Evolutionary conservation across 2,797 vertebrate genomes (phyloP).

Genomic region (Hydrophis major): DNA sequence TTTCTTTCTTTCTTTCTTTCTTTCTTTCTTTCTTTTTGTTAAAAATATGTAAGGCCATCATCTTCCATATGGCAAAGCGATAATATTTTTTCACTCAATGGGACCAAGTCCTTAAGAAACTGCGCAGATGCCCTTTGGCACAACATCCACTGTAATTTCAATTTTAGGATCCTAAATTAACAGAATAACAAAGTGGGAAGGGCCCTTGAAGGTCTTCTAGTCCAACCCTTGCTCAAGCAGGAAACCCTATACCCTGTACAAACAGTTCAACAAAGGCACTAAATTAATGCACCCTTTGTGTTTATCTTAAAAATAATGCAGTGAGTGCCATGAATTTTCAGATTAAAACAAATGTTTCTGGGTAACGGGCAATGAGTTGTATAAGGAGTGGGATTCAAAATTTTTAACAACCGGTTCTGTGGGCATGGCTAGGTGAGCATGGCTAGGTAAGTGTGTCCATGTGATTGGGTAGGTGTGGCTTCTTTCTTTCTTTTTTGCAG

Average conservation of each 20-base stretch:
- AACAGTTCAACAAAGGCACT: not conserved
- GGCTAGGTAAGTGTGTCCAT: too few relatives aligned
- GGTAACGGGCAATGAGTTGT: not conserved
- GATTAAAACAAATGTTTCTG: not conserved
- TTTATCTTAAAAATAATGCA: not conserved
- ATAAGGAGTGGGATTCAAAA: too few relatives aligned
- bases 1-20: not conserved
- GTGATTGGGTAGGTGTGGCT: too few relatives aligned
- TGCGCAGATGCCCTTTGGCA: not conserved
- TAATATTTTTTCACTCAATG: not conserved
- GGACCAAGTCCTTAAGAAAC: not conserved
- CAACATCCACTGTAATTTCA: not conserved
- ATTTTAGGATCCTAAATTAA: not conserved
- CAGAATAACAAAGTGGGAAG: not conserved
- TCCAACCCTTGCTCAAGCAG: not conserved
- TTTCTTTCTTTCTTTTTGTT: not conserved
- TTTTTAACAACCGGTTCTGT: too few relatives aligned
- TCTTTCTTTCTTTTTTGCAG: too few relatives aligned
- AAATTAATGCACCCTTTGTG: not conserved
- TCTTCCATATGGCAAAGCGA: not conserved
- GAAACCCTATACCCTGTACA: not conserved
- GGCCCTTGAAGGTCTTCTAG: not conserved
- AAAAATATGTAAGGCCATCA: not conserved
- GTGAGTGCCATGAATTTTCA: not conserved
- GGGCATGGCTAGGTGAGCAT: too few relatives aligned